A percentile compares a stretch with the other conserved stretches of the same genome.
These are phyloP conservation scores for Podabrus alpinus DNA, from an alignment of 2,888 invertebrate genomes.

Conservation along the genomic window DNA sequence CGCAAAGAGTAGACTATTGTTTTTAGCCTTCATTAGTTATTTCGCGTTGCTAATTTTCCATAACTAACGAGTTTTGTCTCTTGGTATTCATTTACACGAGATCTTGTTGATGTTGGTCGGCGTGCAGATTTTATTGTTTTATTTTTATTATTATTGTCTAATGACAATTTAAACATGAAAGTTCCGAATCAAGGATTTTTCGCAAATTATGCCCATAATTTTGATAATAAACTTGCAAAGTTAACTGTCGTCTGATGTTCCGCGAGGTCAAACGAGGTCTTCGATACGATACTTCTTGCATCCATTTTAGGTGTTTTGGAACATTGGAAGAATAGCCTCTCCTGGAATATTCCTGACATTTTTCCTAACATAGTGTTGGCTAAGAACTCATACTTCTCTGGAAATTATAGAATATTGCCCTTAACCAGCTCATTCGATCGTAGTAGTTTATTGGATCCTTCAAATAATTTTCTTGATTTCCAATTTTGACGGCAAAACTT, in stretches of 20 bases:
- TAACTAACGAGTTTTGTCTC: not conserved
- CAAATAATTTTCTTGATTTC: too few relatives aligned
- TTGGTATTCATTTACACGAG: not conserved
- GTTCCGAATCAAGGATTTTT: not conserved
- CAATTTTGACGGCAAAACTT: too few relatives aligned
- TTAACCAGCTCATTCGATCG: too few relatives aligned
- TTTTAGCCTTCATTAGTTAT: not conserved
- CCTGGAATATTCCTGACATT: too few relatives aligned
- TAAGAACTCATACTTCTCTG: too few relatives aligned
- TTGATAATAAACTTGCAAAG: not conserved
- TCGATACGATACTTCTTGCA: too few relatives aligned
- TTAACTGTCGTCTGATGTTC: not conserved
- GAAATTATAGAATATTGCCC: too few relatives aligned
- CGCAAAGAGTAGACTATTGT: not conserved
- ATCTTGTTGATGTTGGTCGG: not conserved
- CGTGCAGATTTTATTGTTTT: not conserved
- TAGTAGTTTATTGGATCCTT: too few relatives aligned
- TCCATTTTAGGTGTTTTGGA: too few relatives aligned
- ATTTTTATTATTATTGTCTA: not conserved
- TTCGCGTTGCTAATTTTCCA: not conserved
- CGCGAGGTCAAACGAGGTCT: not conserved
- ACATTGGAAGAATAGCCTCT: too few relatives aligned
- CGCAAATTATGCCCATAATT: not conserved
- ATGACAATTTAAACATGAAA: not conserved
- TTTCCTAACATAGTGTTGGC: too few relatives aligned